Evolutionary conservation across 2,888 invertebrate genomes (phyloP).

Genomic region (Ophraella communa): DNA sequence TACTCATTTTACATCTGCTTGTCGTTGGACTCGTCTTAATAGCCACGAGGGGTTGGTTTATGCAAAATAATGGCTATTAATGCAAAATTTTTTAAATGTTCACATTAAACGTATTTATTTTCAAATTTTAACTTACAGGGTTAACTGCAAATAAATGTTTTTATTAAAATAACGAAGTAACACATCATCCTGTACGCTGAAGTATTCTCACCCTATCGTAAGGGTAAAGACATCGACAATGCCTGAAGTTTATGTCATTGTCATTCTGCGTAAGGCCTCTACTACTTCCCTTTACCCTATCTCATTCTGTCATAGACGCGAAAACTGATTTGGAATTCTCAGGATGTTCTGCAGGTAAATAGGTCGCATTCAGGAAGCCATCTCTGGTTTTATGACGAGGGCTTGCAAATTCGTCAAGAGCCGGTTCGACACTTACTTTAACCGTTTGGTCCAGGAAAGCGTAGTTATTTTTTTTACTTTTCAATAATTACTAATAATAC

Average conservation of each 20-base stretch:
- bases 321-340: constrained; percentile 45
- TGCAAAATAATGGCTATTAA: constrained; percentile 1
- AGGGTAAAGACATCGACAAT: neutral
- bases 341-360: constrained; percentile 48
- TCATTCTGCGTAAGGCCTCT: constrained; percentile 15
- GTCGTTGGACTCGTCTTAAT: constrained; percentile 16
- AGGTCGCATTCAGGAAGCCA: constrained; percentile 47
- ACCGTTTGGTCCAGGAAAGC: constrained; percentile 38
- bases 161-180: neutral
- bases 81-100: neutral
- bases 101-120: neutral
- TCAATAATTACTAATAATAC: neutral
- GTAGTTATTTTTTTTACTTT: neutral
- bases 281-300: constrained; percentile 13
- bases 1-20: constrained; percentile 49
- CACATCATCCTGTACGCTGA: neutral
- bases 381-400: constrained; percentile 48
- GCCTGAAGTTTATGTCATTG: constrained; percentile 7
- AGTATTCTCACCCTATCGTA: neutral
- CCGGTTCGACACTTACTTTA: constrained; percentile 39
- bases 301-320: constrained; percentile 28
- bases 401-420: constrained; percentile 49
- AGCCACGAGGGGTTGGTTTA: neutral
- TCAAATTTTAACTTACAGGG: too few relatives aligned
- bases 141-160: too few relatives aligned